Base-by-base conservation (phyloP, 2,797 vertebrate genomes). In the Chanos chanos region DNA sequence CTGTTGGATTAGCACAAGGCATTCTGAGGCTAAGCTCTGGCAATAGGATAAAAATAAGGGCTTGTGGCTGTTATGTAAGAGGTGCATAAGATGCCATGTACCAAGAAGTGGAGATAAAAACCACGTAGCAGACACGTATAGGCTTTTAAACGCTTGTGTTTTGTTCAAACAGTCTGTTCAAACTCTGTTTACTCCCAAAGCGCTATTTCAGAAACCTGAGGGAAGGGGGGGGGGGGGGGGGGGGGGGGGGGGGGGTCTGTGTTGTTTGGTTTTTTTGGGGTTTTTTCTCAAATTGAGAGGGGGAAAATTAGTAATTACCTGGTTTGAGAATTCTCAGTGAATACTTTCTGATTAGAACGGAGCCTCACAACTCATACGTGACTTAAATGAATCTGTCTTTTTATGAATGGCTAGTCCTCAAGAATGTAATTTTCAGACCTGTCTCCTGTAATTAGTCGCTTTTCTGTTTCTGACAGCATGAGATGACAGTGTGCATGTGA, bases 1-100 rank as follows among this genome's bases (percentile, higher is more conserved):
- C 48, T 52, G 13, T 30, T 22, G 33, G 66, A 72, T 75, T 75
- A 75, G 47, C 36, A 10, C 18, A 44, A 45, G 36, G 56, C 25
- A 34, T 54, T 30, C 18, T 15, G 31, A 49, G 31, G 64, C 34
- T 73, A 65, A 69, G 64, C 66, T 45, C 10, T 45, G 34, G 15
- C 44, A 34, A 41, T 25, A 18, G 53, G 56, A 55, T 68, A 62
- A 52, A 67, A 60, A 57, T 62, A 57, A 72, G 50, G 56, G 37
- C 51, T 52, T 36, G 27, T 44, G 66, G 56, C 3, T 45, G 36
- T 75, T 70, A 57, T 28, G 16, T 61, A 75, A 64, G 40, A 10
- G 16, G 12, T 3, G 12, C 37, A 21, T 48, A 54, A 72, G 66
- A 60, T 51, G 41, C 54, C 64, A 67, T 54, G 31, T 48, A 24